Base-by-base conservation (phyloP, 2,797 vertebrate genomes). In the Peromyscus melanophrys region DNA sequence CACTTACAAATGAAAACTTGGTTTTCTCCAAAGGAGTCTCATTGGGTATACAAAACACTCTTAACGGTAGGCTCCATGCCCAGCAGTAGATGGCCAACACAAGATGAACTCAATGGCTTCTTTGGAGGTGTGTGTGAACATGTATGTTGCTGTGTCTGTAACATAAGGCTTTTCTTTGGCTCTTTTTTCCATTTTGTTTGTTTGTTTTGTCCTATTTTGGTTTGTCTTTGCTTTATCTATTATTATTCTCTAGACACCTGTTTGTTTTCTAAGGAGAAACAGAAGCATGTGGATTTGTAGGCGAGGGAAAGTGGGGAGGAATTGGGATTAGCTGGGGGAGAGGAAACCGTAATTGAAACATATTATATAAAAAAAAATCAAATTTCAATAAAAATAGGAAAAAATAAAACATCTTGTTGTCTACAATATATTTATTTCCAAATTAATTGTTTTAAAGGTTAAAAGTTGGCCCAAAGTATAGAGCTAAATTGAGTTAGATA, bases 361-460 rank as follows among this genome's bases (percentile, higher is more conserved):
- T 83, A 81, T 27, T 40, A 34, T 78, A 52, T 31, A 6, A 10
- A 19, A 84, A 80, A 57, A 46, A n/a, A 40, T 40, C 7, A 40
- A 61, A 40, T 61, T 61, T 61, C 7, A 63, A 43, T 43, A 11
- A 43, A 83, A 65, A 65, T 85, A 65, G 11, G 11, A 14, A 65
- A 19, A 59, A 21, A 63, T 81, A 37, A 84, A 84, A 21, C 21
- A 65, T 46, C 43, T 34, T 67, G 3, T 90, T 95, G 31, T 91
- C 17, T 89, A 3, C 69, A 78, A 52, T 71, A 65, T 10, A 43
- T 1, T 71, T 27, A 77, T 71, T 96, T 90, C n/a, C 85, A 84
- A 89, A 83, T 34, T 49, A 78, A 82, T 86, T 78, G 61, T 34
- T 80, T 93, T 92, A n/a, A 59, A 2, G 25, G 37, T 87, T 96